Evolutionary conservation across 2,113 vertebrate species (phyloP).

Genomic region (Paratilapia polleni): DNA sequence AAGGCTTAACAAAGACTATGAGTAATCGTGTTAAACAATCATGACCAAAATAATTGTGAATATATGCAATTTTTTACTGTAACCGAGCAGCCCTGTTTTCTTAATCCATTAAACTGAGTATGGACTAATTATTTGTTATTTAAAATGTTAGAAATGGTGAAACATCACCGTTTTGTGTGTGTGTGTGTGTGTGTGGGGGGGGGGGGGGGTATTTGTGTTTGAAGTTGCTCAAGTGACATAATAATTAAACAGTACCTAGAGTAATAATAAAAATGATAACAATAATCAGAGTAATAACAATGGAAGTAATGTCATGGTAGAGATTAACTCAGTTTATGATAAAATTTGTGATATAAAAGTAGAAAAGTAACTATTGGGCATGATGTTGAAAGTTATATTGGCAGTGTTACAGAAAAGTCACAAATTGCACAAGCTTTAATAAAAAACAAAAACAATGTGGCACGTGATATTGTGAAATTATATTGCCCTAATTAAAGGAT

Average conservation of each 20-base stretch:
- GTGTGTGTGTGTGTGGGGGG: too few relatives aligned
- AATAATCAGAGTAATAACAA: too few relatives aligned
- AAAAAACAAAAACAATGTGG: not conserved
- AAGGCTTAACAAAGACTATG: not conserved
- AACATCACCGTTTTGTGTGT: too few relatives aligned
- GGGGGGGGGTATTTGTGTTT: too few relatives aligned
- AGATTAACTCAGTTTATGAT: too few relatives aligned
- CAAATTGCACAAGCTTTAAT: accelerated
- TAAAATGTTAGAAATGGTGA: not conserved
- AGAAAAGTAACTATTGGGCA: not conserved
- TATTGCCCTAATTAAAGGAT: not conserved
- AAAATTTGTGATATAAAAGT: not conserved
- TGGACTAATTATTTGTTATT: not conserved
- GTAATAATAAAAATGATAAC: not conserved
- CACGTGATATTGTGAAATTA: not conserved
- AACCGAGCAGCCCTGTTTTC: not conserved
- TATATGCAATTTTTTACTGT: not conserved
- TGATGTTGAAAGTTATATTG: not conserved
- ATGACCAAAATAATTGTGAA: not conserved
- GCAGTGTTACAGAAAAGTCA: not conserved
- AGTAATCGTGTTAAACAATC: not conserved
- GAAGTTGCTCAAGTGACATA: too few relatives aligned
- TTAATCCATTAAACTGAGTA: not conserved
- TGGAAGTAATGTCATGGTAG: not conserved
- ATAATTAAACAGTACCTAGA: not conserved